phyloP scores from a whole-genome alignment of 2,797 vertebrate genomes.

The Cirrhinus mrigala region DNA sequence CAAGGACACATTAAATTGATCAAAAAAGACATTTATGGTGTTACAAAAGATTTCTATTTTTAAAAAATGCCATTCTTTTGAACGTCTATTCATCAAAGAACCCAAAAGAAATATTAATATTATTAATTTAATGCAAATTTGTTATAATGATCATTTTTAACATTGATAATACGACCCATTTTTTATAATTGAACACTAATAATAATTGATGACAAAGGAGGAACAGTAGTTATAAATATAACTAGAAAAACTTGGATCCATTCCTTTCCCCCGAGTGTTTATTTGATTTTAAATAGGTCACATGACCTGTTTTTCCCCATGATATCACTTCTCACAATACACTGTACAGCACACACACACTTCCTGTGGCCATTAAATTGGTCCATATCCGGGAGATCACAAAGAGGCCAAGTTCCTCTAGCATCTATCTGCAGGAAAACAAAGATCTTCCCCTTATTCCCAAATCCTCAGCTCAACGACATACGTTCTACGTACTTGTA shows the following conservation, averaged over 20 bases:
- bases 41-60: too few species aligned
- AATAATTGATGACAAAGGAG: neutral
- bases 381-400: constrained; percentile 21
- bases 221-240: neutral
- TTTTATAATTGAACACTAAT: too few species aligned
- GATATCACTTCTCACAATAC: neutral
- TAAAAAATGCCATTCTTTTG: neutral
- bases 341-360: constrained; percentile 11
- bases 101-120: neutral
- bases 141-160: too few species aligned
- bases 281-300: neutral
- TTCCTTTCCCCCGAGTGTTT: neutral
- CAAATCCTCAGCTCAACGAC: neutral
- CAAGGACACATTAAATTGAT: too few species aligned
- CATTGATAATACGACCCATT: too few species aligned
- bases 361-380: constrained; percentile 37
- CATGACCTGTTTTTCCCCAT: neutral
- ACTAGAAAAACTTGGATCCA: neutral
- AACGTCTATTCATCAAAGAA: neutral
- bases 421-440: constrained; percentile 49
- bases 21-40: neutral
- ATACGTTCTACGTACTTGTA: too few species aligned
- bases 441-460: constrained; percentile 33
- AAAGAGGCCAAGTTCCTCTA: constrained; percentile 29
- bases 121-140: neutral